Evolutionary conservation across 2,888 invertebrate genomes (phyloP), one percentile per base, ranked within the genome.

Genomic region (Proisotoma minuta): DNA sequence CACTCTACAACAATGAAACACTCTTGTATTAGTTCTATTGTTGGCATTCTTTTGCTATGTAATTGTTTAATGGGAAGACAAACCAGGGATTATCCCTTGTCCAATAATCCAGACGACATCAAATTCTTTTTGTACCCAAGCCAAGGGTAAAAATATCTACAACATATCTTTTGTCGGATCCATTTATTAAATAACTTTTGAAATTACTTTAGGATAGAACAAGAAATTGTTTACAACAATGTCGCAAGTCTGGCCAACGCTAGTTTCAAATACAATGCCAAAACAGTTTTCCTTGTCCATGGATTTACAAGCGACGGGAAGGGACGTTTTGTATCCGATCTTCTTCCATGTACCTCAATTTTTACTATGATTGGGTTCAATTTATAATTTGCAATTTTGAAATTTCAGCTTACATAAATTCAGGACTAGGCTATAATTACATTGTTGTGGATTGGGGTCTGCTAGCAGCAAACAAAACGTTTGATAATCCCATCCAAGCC

Each of bases 401-500:
- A n/a, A n/a, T n/a, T n/a, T 12, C n/a, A 57, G 57, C 57, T 12
- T 57, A 57, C 24, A 8, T 57, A 12, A 18, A 29, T 0, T 57
- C 57, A 12, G 22, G n/a, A 3, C 29, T 27, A 5, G 29, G 49
- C n/a, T 57, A 57, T 49, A 57, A 57, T 29, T 28, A 27, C 20
- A 57, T 57, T 22, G 49, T 57, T 5, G 57, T 49, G 4, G 57
- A 57, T 34, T 57, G 57, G 57, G 49, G 49, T 57, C 34, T 4
- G 10, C 26, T 57, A 4, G 47, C 57, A 10, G 57, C 28, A 20
- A 57, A 49, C 22, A 22, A 5, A n/a, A n/a, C 15, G 15, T 57
- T 57, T 4, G 29, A 12, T n/a, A 34, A 57, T 29, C n/a, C 27
- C 15, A 18, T 20, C 4, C 2, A 49, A 12, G 15, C n/a, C 22